A percentile compares a stretch with the other conserved stretches of the same genome.
Evolutionary conservation across 2,888 invertebrate species (phyloP).

Genomic region (Hyles lineata): DNA sequence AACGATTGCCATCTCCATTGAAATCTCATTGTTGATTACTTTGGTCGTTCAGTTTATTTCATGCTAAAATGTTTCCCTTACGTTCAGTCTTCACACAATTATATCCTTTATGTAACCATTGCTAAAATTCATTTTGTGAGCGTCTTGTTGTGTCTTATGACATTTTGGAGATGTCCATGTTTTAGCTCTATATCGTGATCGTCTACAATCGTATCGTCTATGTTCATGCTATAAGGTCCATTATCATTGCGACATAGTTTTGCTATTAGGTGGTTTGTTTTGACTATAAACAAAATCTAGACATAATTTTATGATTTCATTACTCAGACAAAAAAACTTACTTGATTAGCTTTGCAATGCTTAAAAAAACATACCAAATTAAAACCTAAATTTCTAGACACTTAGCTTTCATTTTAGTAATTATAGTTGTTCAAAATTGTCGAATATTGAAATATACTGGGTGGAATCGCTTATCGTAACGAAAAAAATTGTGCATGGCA

Average conservation of each 20-base stretch:
- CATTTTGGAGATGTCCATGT: neutral
- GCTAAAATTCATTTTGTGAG: neutral
- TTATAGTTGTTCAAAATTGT: no score
- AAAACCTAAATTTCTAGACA: neutral
- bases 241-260: no score
- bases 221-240: no score
- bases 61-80: neutral
- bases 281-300: no score
- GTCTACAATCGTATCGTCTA: neutral
- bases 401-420: neutral
- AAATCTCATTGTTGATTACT: no score
- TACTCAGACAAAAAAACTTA: neutral
- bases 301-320: no score
- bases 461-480: no score
- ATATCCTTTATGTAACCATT: neutral
- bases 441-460: no score
- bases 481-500: no score
- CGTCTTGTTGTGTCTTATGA: neutral
- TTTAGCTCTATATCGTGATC: neutral
- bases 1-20: no score
- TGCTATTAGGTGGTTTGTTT: no score
- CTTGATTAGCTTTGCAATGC: neutral
- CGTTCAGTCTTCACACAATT: neutral
- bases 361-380: neutral
- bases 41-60: neutral